Conservation (phyloP, 2,113 vertebrate species). For the Enhydra lutris region DNA sequence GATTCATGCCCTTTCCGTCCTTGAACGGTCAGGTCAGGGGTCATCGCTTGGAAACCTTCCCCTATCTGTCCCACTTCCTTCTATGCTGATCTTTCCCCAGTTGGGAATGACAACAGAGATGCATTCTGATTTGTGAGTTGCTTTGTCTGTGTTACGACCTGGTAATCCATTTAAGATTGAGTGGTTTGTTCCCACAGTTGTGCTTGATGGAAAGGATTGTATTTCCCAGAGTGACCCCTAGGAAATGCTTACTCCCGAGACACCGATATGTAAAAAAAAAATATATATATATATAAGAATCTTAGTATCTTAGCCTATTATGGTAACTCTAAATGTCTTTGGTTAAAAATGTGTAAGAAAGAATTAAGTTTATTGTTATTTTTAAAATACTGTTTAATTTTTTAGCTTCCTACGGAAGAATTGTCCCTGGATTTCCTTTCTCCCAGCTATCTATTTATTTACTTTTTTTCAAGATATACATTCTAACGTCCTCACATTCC, state of each 20-base stretch:
- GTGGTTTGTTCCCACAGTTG: not conserved
- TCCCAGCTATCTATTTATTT: not conserved
- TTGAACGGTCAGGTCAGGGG: not conserved
- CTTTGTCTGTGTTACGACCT: not conserved
- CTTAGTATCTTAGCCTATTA: not conserved
- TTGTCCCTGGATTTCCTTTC: not conserved
- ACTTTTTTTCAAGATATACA: not conserved
- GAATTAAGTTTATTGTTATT: not conserved
- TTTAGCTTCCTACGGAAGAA: not conserved
- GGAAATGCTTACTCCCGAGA: not conserved
- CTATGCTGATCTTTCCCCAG: not conserved
- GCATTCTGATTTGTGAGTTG: not conserved
- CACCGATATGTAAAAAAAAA: not conserved
- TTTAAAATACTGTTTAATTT: slow-evolving; percentile 20
- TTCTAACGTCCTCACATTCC: not conserved
- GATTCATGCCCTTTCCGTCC: not conserved
- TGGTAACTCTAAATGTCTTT: not conserved
- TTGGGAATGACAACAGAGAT: not conserved
- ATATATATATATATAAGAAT: not conserved
- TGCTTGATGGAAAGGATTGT: not conserved
- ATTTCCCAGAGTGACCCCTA: not conserved
- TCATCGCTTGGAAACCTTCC: not conserved
- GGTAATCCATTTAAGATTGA: not conserved
- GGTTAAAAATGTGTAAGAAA: not conserved
- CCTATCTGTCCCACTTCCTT: not conserved